Conservation (phyloP, 2,888 invertebrate genomes). For the Pachymerium ferrugineum region DNA sequence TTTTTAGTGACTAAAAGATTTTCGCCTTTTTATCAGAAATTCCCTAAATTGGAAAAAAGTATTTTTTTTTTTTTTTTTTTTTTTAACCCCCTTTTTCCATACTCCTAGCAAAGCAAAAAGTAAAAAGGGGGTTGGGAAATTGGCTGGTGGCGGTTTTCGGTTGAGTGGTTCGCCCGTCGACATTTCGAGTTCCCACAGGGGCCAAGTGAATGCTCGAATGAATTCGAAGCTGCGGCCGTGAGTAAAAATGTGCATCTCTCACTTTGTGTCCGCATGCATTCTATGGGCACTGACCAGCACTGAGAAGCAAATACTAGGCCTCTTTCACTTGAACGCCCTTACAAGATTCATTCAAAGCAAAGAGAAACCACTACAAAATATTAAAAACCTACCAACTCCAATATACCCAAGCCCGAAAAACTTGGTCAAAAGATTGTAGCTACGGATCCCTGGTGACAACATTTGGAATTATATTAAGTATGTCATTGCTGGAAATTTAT, state of each 20-base stretch:
- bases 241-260: not conserved
- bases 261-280: slow-evolving; percentile 1
- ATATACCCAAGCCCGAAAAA: no score
- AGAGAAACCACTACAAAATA: no score
- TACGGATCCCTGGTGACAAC: no score
- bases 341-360: no score
- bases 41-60: no score
- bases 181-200: not conserved
- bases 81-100: not conserved
- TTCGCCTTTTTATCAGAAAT: no score
- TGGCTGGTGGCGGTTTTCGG: slow-evolving; percentile 1
- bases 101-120: not conserved
- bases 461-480: no score
- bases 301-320: not conserved
- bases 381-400: no score
- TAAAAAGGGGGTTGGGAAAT: not conserved
- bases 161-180: not conserved
- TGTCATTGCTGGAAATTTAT: no score
- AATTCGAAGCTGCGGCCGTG: not conserved
- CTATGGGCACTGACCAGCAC: not conserved
- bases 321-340: not conserved
- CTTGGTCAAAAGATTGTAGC: no score
- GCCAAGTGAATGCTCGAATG: slow-evolving; percentile 4
- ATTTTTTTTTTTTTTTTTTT: no score
- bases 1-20: no score